phyloP scores from a whole-genome alignment of 1,140 invertebrate species.

The Ceratosolen solmsi region DNA sequence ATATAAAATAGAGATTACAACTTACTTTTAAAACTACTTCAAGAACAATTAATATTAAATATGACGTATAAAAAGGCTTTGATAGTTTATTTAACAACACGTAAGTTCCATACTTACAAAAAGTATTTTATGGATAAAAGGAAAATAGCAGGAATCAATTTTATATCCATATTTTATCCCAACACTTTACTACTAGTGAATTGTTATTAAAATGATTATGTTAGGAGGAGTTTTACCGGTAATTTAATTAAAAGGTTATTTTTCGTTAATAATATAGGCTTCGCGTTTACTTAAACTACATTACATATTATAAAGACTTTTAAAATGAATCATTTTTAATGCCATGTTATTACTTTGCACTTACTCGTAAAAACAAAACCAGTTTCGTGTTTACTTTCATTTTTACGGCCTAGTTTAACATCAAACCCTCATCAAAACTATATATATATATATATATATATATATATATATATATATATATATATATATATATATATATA shows the following conservation, averaged over 20 bases:
- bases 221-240: background rate
- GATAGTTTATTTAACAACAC: too few relatives aligned
- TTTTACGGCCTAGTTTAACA: conserved; percentile 28
- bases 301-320: conserved; percentile 20
- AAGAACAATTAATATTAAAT: background rate
- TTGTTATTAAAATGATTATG: too few relatives aligned
- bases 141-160: too few relatives aligned
- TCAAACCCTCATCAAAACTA: conserved; percentile 36
- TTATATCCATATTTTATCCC: too few relatives aligned
- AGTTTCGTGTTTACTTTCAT: conserved; percentile 29
- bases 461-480: too few relatives aligned
- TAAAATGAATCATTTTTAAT: conserved; percentile 28
- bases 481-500: too few relatives aligned
- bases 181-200: too few relatives aligned
- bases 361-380: conserved; percentile 29
- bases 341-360: conserved; percentile 19
- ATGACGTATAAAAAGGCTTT: background rate
- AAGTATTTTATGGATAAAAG: too few relatives aligned
- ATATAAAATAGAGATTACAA: too few relatives aligned
- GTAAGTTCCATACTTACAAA: too few relatives aligned
- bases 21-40: too few relatives aligned
- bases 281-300: background rate
- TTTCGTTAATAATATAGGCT: background rate
- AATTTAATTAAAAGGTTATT: background rate
- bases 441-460: too few relatives aligned